These are phyloP conservation scores for Drosophila putrida DNA, from an alignment of 2,888 invertebrate species.

Conservation along the genomic window DNA sequence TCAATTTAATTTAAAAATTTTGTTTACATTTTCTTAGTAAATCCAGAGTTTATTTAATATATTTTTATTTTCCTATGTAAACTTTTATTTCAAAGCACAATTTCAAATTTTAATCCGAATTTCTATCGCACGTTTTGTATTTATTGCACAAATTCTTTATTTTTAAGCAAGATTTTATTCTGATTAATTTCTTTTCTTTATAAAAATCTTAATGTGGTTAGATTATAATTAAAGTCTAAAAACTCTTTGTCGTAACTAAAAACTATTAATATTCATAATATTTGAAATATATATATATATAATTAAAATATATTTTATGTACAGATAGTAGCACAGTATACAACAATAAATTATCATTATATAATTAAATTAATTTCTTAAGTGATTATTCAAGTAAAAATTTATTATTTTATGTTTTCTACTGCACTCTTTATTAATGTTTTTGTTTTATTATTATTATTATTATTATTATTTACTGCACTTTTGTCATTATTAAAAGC, in stretches of 20 bases:
- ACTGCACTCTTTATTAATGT: neutral
- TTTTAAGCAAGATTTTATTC: neutral
- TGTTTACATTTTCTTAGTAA: neutral
- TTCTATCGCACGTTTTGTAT: constrained; percentile 5
- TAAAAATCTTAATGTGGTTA: neutral
- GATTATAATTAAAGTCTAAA: neutral
- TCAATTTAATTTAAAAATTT: too few relatives aligned
- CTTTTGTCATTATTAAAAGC: neutral
- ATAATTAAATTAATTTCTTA: neutral
- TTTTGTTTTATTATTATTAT: neutral
- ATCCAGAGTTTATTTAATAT: neutral
- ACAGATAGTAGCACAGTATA: neutral
- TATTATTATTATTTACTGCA: constrained; percentile 6
- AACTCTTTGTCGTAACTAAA: constrained; percentile 2
- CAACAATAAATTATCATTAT: neutral
- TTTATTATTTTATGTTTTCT: neutral
- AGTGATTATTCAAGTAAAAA: neutral
- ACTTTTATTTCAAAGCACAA: neutral
- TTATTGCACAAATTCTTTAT: neutral
- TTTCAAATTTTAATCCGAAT: neutral
- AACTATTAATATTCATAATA: constrained; percentile 1
- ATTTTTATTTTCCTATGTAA: too few relatives aligned
- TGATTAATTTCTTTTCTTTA: neutral
- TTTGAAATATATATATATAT: constrained; percentile 14
- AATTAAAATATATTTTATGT: neutral